phyloP scores from a whole-genome alignment of 2,888 invertebrate genomes.

The Emmelina monodactyla region DNA sequence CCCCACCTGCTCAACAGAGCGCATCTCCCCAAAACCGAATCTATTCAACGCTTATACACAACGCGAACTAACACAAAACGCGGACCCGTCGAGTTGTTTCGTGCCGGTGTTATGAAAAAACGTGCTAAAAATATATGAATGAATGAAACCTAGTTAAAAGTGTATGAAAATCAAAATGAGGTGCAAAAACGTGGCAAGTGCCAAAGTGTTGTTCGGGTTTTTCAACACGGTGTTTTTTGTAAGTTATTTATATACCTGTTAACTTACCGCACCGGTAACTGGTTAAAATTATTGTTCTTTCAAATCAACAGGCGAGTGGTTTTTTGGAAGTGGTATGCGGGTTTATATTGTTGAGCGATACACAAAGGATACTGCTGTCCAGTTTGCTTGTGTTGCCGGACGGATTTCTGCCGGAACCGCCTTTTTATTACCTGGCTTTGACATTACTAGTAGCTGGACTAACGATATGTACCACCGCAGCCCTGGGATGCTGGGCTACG shows the following conservation, averaged over 20 bases:
- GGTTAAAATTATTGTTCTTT: not conserved
- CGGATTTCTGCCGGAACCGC: conserved; percentile 71
- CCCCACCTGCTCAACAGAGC: conserved; percentile 63
- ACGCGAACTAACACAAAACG: too few relatives aligned
- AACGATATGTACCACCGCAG: conserved; percentile 71
- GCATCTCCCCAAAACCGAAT: conserved; percentile 63
- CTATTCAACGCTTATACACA: conserved; percentile 55
- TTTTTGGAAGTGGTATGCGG: conserved; percentile 75
- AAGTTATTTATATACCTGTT: too few relatives aligned
- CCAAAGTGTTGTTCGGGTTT: conserved; percentile 71
- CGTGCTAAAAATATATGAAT: too few relatives aligned
- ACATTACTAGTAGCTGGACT: conserved; percentile 75
- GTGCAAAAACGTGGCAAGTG: conserved; percentile 56
- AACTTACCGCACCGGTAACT: conserved; percentile 3
- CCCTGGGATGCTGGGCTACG: conserved; percentile 84
- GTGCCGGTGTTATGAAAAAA: too few relatives aligned
- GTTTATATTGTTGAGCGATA: conserved; percentile 75
- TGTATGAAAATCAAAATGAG: conserved; percentile 24
- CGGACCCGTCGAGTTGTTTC: too few relatives aligned
- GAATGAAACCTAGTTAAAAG: too few relatives aligned
- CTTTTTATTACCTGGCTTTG: conserved; percentile 79
- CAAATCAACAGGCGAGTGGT: conserved; percentile 71
- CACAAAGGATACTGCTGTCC: conserved; percentile 74
- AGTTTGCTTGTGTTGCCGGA: conserved; percentile 72
- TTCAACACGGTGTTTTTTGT: conserved; percentile 73